Percentiles rank a stretch among this genome's conserved stretches.
Conservation (phyloP, 2,113 vertebrate genomes). For the Pterocles gutturalis region DNA sequence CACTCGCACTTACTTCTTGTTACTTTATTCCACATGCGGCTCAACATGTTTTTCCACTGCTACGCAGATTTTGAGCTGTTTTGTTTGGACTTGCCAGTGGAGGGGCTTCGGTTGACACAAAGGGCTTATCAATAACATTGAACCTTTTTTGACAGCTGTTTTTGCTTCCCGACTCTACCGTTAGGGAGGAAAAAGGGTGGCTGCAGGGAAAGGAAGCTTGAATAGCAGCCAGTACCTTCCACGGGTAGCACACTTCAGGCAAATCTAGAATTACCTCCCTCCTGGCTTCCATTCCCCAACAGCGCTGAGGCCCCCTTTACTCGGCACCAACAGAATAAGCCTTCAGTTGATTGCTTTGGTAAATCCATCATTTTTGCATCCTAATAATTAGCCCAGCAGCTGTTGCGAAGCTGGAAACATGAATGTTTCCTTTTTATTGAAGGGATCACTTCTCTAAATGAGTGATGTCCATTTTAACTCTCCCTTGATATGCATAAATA, state of each 20-base stretch:
- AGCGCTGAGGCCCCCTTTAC: neutral
- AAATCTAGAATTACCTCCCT: constrained; percentile 53
- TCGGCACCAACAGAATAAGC: constrained; percentile 23
- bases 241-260: constrained; percentile 37
- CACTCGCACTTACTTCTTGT: constrained; percentile 17
- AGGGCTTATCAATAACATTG: constrained; percentile 71
- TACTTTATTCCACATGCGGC: constrained; percentile 12
- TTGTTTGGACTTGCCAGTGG: constrained; percentile 64
- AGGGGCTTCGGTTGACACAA: constrained; percentile 56
- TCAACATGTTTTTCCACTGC: constrained; percentile 42
- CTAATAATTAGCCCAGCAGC: constrained; percentile 74
- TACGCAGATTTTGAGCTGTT: constrained; percentile 54
- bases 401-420: constrained; percentile 51
- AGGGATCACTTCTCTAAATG: constrained; percentile 58
- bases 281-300: neutral
- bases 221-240: constrained; percentile 47
- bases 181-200: constrained; percentile 8
- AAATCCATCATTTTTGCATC: constrained; percentile 65
- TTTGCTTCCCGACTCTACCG: constrained; percentile 54
- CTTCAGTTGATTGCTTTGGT: constrained; percentile 61
- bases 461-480: constrained; percentile 46
- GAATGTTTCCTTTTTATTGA: constrained; percentile 66
- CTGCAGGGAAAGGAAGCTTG: constrained; percentile 39
- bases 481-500: constrained; percentile 29
- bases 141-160: constrained; percentile 70